These are phyloP conservation scores for Hippocampus barbouri DNA, from an alignment of 2,113 vertebrate genomes.

Conservation along the genomic window DNA sequence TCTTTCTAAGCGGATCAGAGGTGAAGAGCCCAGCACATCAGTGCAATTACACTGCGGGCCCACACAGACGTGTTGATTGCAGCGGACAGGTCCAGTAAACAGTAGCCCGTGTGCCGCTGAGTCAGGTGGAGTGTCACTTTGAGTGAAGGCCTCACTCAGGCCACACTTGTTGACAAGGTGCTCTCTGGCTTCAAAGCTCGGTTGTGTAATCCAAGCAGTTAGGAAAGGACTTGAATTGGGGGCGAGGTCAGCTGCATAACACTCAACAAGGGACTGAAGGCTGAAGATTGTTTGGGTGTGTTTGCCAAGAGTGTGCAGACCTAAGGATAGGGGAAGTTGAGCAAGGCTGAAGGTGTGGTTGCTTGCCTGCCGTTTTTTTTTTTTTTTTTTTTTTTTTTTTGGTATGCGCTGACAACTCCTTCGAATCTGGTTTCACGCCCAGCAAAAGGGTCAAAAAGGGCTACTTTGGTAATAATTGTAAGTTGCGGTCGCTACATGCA, in stretches of 20 bases:
- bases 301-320: constrained; percentile 21
- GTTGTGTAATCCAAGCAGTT: constrained; percentile 52
- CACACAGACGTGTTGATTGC: constrained; percentile 54
- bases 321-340: constrained; percentile 61
- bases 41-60: constrained; percentile 32
- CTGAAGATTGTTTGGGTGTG: constrained; percentile 40
- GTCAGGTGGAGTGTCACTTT: constrained; percentile 60
- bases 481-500: neutral
- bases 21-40: constrained; percentile 12
- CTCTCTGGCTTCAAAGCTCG: constrained; percentile 39
- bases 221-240: constrained; percentile 53
- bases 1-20: constrained; percentile 10
- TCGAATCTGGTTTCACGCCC: constrained; percentile 48
- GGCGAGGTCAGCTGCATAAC: constrained; percentile 20
- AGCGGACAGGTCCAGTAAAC: constrained; percentile 65
- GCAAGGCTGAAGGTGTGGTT: constrained; percentile 64
- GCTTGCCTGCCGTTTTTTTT: neutral
- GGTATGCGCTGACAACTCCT: constrained; percentile 28
- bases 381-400: constrained; percentile 9
- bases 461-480: neutral
- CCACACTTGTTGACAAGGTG: constrained; percentile 61
- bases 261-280: constrained; percentile 12
- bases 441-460: constrained; percentile 46
- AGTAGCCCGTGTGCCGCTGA: constrained; percentile 52
- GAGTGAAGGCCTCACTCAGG: constrained; percentile 52